These are phyloP conservation scores for Doryteuthis pealeii DNA, from an alignment of 1,140 invertebrate species.

Conservation along the genomic window DNA sequence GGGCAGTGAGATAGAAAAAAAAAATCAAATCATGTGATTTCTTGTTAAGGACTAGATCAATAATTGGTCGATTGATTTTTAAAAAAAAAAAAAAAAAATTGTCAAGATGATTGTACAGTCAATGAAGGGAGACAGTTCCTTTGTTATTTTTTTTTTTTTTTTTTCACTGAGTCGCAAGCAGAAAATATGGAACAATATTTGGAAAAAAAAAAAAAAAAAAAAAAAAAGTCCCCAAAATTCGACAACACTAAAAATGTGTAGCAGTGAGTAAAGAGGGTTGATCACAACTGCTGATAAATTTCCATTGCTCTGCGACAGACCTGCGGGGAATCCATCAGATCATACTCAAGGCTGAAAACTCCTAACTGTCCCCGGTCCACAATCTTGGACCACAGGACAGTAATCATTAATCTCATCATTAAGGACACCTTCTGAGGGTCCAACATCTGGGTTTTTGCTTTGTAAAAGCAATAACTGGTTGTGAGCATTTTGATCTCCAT, in stretches of 20 bases:
- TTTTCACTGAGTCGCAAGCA: neutral
- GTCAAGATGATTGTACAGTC: neutral
- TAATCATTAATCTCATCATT: neutral
- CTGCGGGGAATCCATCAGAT: slow-evolving; percentile 24
- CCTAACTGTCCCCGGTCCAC: slow-evolving; percentile 5
- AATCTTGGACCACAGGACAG: slow-evolving; percentile 12
- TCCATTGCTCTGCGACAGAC: slow-evolving; percentile 25
- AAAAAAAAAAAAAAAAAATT: no score
- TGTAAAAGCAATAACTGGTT: neutral
- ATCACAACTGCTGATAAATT: slow-evolving; percentile 22
- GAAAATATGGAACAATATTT: neutral
- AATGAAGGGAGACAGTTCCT: neutral
- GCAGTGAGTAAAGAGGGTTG: neutral
- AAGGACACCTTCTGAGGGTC: slow-evolving; percentile 16
- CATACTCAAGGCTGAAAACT: slow-evolving; percentile 17
- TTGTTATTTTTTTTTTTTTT: no score
- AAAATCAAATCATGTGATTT: no score
- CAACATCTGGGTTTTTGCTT: neutral
- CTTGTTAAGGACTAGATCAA: no score
- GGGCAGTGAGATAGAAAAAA: no score
- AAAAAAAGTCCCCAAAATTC: neutral
- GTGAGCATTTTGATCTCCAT: slow-evolving; percentile 30
- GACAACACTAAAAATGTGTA: neutral
- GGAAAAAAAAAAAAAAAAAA: neutral
- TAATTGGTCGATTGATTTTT: no score